Evolutionary conservation across 2,888 invertebrate genomes (phyloP).

Genomic region (Apotomis turbidana): DNA sequence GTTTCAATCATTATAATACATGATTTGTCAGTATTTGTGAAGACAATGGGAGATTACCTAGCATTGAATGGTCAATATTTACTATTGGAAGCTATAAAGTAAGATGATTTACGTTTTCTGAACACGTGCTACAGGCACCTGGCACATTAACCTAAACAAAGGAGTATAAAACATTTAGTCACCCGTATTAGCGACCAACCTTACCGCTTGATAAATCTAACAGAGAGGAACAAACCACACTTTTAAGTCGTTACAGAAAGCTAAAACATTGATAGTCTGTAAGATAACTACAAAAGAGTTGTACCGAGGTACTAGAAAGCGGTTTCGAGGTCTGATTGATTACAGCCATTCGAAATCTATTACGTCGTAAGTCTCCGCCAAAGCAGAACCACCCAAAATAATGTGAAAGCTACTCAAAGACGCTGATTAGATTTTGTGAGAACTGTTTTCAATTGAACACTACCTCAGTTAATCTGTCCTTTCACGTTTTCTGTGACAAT

Average conservation of each 20-base stretch:
- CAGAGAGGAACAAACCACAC: neutral
- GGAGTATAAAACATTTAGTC: neutral
- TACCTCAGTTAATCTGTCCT: neutral
- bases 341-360: neutral
- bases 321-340: neutral
- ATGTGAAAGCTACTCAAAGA: neutral
- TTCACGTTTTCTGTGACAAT: neutral
- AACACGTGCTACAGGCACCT: constrained; percentile 10
- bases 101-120: neutral
- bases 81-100: neutral
- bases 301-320: neutral
- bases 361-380: neutral
- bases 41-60: neutral
- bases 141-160: neutral
- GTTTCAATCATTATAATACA: too few relatives aligned
- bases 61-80: neutral
- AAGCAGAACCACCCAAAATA: neutral
- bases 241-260: neutral
- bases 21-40: neutral
- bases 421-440: neutral
- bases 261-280: neutral
- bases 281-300: too few relatives aligned
- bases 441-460: neutral
- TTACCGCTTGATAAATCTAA: neutral
- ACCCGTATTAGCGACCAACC: neutral